A percentile compares a stretch with the other conserved stretches of the same genome.
phyloP scores from a whole-genome alignment of 2,797 vertebrate genomes.

The Numenius phaeopus region DNA sequence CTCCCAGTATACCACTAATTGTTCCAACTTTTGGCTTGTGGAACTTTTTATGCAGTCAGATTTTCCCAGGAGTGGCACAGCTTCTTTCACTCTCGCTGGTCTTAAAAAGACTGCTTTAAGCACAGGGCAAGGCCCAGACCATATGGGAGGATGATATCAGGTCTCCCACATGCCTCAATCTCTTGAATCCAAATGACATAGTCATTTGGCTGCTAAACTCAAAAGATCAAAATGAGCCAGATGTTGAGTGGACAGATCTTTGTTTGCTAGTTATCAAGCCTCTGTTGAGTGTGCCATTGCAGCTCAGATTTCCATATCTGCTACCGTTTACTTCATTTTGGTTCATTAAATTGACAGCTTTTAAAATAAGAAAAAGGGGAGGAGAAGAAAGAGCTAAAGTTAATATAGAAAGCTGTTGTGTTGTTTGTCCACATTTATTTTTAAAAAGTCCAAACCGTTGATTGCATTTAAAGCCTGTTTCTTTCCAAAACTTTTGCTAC shows the following conservation, averaged over 20 bases:
- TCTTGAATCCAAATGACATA: conserved; percentile 3
- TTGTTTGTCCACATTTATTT: neutral
- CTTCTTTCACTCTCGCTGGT: neutral
- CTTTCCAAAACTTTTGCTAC: neutral
- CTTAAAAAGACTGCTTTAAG: conserved; percentile 6
- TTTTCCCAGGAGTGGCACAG: neutral
- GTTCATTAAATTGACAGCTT: conserved; percentile 12
- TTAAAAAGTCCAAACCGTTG: neutral
- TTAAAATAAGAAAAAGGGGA: neutral
- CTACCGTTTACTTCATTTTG: conserved; percentile 21
- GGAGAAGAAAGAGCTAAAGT: neutral
- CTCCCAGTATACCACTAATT: neutral
- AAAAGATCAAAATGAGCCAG: neutral
- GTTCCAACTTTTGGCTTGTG: neutral
- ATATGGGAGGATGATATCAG: conserved; percentile 26
- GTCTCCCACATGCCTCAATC: neutral
- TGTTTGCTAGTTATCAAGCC: conserved; percentile 1
- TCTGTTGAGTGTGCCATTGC: neutral
- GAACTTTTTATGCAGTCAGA: neutral
- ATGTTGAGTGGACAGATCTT: conserved; percentile 12
- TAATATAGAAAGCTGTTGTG: neutral
- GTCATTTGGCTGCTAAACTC: neutral
- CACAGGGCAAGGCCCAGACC: neutral
- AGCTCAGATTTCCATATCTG: neutral
- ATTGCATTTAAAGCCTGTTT: neutral